Percentiles rank a stretch among this genome's conserved stretches.
Conservation (phyloP, 1,140 invertebrate species). For the Drosophila pandora region DNA sequence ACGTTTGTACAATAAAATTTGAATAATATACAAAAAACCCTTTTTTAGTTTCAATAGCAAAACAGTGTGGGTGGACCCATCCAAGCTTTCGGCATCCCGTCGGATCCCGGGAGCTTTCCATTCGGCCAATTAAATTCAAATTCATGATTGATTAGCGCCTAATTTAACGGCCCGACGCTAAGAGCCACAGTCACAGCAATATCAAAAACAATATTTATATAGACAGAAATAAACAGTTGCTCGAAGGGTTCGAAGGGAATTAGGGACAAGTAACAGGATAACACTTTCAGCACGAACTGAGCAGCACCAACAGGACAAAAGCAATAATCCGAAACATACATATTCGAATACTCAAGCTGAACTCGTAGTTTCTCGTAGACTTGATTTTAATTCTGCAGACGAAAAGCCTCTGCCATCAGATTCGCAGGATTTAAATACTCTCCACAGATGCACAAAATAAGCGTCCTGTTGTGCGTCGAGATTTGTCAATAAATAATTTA, state of each 20-base stretch:
- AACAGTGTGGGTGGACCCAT: constrained; percentile 6
- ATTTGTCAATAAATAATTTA: constrained; percentile 58
- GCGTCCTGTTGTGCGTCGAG: neutral
- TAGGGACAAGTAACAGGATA: constrained; percentile 78
- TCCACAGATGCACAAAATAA: neutral
- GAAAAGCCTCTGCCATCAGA: constrained; percentile 26
- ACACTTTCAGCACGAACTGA: constrained; percentile 72
- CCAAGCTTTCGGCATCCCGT: constrained; percentile 6
- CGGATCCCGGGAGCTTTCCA: constrained; percentile 37
- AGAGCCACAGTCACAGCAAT: constrained; percentile 36
- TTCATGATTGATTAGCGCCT: constrained; percentile 75
- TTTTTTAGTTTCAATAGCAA: constrained; percentile 4
- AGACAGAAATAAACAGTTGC: constrained; percentile 43
- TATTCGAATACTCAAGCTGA: constrained; percentile 1
- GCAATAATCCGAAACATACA: too few relatives aligned
- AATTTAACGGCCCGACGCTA: constrained; percentile 67
- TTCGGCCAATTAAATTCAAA: constrained; percentile 71
- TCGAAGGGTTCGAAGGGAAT: constrained; percentile 54
- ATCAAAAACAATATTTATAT: constrained; percentile 22
- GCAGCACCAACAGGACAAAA: constrained; percentile 18
- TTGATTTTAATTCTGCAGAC: constrained; percentile 62
- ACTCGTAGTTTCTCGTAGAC: constrained; percentile 40
- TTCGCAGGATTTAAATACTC: neutral
- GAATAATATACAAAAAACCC: constrained; percentile 13
- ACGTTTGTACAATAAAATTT: constrained; percentile 7